A percentile compares a stretch with the other conserved stretches of the same genome.
phyloP scores from a whole-genome alignment of 2,888 invertebrate genomes.

The Leucophora obtusa region DNA sequence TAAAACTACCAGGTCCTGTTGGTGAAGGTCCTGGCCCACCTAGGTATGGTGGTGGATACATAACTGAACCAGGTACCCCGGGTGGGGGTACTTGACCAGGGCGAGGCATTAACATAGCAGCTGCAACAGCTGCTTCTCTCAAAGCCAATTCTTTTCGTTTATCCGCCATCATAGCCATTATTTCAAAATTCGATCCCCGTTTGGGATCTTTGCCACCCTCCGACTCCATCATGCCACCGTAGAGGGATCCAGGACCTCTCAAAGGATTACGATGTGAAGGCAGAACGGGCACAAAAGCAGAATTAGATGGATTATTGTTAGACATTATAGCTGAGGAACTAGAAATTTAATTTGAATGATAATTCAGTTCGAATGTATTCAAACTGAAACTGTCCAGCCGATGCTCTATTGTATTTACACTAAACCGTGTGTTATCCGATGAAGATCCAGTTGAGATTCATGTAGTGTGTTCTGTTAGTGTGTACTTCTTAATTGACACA shows the following conservation, averaged over 20 bases:
- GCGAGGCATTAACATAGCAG: conserved; percentile 84
- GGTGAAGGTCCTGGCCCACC: conserved; percentile 83
- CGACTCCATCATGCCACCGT: conserved; percentile 83
- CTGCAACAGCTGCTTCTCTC: conserved; percentile 84
- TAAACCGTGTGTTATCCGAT: neutral
- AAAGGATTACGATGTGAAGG: conserved; percentile 85
- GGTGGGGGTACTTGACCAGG: conserved; percentile 80
- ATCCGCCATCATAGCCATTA: conserved; percentile 94
- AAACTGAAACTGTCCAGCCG: neutral
- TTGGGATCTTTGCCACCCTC: conserved; percentile 79
- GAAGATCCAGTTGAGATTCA: conserved; percentile 80
- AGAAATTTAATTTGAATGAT: neutral
- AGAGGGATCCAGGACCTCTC: conserved; percentile 83
- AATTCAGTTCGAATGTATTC: neutral
- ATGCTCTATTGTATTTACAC: neutral
- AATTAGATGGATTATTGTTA: conserved; percentile 72
- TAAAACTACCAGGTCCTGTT: conserved; percentile 81
- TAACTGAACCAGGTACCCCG: conserved; percentile 80
- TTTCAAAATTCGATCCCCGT: conserved; percentile 85
- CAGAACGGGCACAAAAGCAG: conserved; percentile 92
- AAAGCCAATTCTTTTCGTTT: conserved; percentile 90
- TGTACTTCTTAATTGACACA: conserved; percentile 76
- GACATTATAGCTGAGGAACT: conserved; percentile 35
- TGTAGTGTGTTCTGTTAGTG: conserved; percentile 77
- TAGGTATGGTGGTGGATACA: conserved; percentile 82